phyloP scores from a whole-genome alignment of 2,113 vertebrate species.

The Callopanchax toddi region DNA sequence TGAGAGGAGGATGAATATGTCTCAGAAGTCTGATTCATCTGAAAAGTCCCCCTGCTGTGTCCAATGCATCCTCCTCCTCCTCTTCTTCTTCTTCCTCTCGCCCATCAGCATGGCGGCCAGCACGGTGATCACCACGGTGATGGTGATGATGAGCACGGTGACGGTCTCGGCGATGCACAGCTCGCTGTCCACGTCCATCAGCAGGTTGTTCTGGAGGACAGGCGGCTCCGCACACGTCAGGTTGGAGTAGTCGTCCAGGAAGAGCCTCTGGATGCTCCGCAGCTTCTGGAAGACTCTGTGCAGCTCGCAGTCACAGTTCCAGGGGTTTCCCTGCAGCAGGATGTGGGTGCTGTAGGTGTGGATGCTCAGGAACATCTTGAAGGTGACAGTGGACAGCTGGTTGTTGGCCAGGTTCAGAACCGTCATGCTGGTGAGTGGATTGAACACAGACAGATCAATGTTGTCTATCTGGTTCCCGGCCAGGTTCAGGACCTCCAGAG shows the following conservation, averaged over 20 bases:
- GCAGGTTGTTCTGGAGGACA: slow-evolving; percentile 56
- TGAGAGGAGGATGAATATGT: too few species aligned
- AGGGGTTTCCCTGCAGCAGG: slow-evolving; percentile 79
- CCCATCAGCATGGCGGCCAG: slow-evolving; percentile 84
- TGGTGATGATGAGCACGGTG: slow-evolving; percentile 83
- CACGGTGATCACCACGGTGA: slow-evolving; percentile 82
- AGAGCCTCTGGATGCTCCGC: slow-evolving; percentile 77
- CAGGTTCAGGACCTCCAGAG: slow-evolving; percentile 82
- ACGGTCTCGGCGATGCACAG: slow-evolving; percentile 84
- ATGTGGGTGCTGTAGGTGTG: slow-evolving; percentile 82
- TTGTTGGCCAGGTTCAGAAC: slow-evolving; percentile 79
- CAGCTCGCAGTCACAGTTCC: slow-evolving; percentile 86
- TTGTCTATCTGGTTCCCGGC: slow-evolving; percentile 73
- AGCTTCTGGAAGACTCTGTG: slow-evolving; percentile 84
- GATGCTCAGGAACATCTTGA: slow-evolving; percentile 82
- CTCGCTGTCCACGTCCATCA: slow-evolving; percentile 75
- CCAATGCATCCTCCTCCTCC: slow-evolving; percentile 78
- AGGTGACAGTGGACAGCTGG: slow-evolving; percentile 69
- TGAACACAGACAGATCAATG: slow-evolving; percentile 69
- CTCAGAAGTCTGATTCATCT: slow-evolving; percentile 64
- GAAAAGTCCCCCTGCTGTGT: slow-evolving; percentile 76
- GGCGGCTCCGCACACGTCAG: slow-evolving; percentile 75
- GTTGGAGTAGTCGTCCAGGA: slow-evolving; percentile 81
- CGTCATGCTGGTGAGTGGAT: slow-evolving; percentile 77
- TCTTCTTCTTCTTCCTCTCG: slow-evolving; percentile 81